Evolutionary conservation across 1,140 invertebrate species (phyloP).

Genomic region (Dolichoris vasculosae): DNA sequence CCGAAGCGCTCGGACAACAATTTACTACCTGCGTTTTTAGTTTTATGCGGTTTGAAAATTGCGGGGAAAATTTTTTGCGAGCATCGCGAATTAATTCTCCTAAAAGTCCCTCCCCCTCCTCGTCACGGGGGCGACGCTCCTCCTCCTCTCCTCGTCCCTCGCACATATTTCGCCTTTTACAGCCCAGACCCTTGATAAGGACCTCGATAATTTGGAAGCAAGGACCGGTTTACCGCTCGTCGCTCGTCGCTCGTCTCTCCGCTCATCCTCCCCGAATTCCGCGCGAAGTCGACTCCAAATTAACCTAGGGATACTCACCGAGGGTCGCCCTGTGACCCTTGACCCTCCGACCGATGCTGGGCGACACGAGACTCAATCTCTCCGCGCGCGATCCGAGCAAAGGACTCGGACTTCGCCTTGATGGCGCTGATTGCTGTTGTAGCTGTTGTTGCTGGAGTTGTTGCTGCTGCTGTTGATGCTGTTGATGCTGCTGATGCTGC

Average conservation of each 20-base stretch:
- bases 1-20: too few species aligned
- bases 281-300: not conserved
- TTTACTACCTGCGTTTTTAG: too few species aligned
- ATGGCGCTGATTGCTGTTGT: too few species aligned
- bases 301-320: slow-evolving; percentile 77
- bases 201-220: not conserved
- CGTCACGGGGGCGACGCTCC: too few species aligned
- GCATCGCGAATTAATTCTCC: too few species aligned
- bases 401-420: slow-evolving; percentile 72
- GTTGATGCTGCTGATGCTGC: slow-evolving; percentile 68
- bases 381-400: slow-evolving; percentile 69
- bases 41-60: too few species aligned
- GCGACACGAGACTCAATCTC: slow-evolving; percentile 81
- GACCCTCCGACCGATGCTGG: slow-evolving; percentile 81
- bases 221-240: not conserved
- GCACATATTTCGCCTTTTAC: not conserved
- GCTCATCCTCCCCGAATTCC: not conserved
- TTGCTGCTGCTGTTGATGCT: slow-evolving; percentile 9
- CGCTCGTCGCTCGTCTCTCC: not conserved
- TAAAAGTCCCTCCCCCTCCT: too few species aligned
- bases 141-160: too few species aligned
- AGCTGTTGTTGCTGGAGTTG: slow-evolving; percentile 61
- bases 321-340: slow-evolving; percentile 83
- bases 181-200: not conserved
- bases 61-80: too few species aligned